Base-by-base conservation (phyloP, 2,113 vertebrate genomes). In the Nothocercus nigrocapillus region DNA sequence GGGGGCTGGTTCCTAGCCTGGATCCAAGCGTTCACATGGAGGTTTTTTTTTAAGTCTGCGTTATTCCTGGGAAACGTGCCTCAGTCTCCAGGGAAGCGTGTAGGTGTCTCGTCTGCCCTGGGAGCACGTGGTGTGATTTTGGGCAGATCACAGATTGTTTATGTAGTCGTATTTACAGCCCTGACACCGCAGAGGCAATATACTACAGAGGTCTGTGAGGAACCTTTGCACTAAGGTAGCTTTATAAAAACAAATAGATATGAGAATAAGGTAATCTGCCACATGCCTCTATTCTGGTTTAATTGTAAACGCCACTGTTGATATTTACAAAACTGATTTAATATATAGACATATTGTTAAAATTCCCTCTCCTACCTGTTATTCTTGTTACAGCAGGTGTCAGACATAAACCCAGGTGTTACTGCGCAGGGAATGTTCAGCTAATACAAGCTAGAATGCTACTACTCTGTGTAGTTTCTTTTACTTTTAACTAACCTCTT, bases 21-120 rank as follows among this genome's bases (percentile, higher is more conserved):
- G 1, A 2, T 68, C 44, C 28, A 34, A 49, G 44, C 22, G 53
- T 79, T 61, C 15, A 21, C 30, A 5, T 53, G 53, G 21, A 58
- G 30, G 4, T 53, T 20, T 82, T 20, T 82, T 63, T 69, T 19
- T 1, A 0, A 75, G 66, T 15, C 18, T 5, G 2, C 0, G 0
- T 74, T 91, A 67, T 15, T 36, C 18, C 3, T 13, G 5, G 2
- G 63, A 61, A 80, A 45, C 5, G 25, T 40, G 82, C 5, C 1
- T 47, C 64, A 51, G 76, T 36, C 61, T 74, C 13, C 61, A 4
- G 15, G 54, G 42, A 85, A 85, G 42, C 3, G 36, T 10, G 73
- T 76, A 42, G 28, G 63, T 82, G 53, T 85, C 1, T 0, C 67
- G 79, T 80, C 79, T 91, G 88, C 54, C 68, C 79, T 36, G 59